Conservation (phyloP, 2,888 invertebrate species). For the Megaustenia siamemsis region DNA sequence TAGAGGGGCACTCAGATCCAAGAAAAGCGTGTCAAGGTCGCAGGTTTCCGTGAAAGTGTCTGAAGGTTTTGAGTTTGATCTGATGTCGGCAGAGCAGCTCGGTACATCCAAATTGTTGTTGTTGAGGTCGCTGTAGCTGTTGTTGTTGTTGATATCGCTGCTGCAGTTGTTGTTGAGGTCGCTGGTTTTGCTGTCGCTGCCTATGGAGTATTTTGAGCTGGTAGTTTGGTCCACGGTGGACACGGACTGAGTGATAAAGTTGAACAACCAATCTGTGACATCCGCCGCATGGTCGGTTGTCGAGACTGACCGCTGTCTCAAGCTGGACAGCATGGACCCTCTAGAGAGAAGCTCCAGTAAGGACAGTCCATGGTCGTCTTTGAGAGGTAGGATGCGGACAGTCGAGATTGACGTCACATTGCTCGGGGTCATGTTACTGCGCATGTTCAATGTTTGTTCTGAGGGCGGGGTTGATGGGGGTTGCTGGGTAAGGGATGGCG, state of each 20-base stretch:
- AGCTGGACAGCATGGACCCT: neutral
- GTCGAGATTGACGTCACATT: constrained; percentile 4
- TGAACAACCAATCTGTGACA: neutral
- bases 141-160: constrained; percentile 26
- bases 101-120: constrained; percentile 3
- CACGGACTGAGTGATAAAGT: constrained; percentile 9
- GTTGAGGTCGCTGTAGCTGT: neutral
- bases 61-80: neutral
- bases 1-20: constrained; percentile 25
- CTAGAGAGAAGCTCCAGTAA: neutral
- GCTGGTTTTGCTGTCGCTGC: neutral
- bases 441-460: neutral
- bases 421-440: neutral
- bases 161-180: constrained; percentile 42
- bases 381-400: neutral
- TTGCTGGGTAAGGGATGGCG: neutral
- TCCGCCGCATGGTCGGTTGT: neutral
- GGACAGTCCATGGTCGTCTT: neutral
- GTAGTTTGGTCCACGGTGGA: neutral
- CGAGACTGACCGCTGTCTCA: neutral
- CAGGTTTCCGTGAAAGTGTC: neutral
- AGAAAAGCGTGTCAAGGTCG: constrained; percentile 34
- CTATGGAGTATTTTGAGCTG: neutral
- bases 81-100: neutral
- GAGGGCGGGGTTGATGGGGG: neutral